Evolutionary conservation across 1,140 invertebrate genomes (phyloP).

Genomic region (Carposina sasakii): DNA sequence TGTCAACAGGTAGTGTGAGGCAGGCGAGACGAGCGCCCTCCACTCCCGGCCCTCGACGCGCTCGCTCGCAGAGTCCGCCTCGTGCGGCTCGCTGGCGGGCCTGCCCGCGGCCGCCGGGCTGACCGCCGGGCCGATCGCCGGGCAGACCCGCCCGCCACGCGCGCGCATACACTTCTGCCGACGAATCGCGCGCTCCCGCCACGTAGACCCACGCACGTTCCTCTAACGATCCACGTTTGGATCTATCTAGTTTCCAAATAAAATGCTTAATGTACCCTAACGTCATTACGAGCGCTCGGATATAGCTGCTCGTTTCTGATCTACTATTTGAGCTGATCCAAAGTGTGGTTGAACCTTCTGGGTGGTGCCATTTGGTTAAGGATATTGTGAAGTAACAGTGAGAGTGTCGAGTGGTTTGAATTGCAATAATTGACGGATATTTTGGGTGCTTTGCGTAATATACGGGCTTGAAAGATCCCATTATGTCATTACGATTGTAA

Average conservation of each 20-base stretch:
- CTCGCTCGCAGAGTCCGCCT: slow-evolving; percentile 62
- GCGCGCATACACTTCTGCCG: slow-evolving; percentile 62
- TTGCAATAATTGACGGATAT: slow-evolving; percentile 47
- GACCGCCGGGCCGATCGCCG: slow-evolving; percentile 20
- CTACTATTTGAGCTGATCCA: too few relatives aligned
- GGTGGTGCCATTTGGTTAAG: too few relatives aligned
- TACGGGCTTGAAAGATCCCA: slow-evolving; percentile 41
- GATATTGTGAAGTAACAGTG: too few relatives aligned
- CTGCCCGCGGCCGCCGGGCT: slow-evolving; percentile 15
- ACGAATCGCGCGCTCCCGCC: slow-evolving; percentile 44
- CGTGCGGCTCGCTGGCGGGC: slow-evolving; percentile 55
- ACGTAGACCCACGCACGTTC: slow-evolving; percentile 53
- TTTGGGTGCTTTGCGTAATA: slow-evolving; percentile 59
- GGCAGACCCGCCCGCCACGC: slow-evolving; percentile 34
- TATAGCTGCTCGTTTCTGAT: slow-evolving; percentile 37
- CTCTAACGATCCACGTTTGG: too few relatives aligned
- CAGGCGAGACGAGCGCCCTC: slow-evolving; percentile 60
- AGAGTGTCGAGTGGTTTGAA: slow-evolving; percentile 33
- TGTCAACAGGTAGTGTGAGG: slow-evolving; percentile 69
- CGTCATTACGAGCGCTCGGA: slow-evolving; percentile 35
- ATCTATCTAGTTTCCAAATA: too few relatives aligned
- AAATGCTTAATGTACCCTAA: too few relatives aligned
- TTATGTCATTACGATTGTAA: slow-evolving; percentile 39
- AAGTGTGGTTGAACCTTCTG: too few relatives aligned
- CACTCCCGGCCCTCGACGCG: slow-evolving; percentile 56